Evolutionary conservation across 2,888 invertebrate species (phyloP).

Genomic region (Drosophila nr. fundita): DNA sequence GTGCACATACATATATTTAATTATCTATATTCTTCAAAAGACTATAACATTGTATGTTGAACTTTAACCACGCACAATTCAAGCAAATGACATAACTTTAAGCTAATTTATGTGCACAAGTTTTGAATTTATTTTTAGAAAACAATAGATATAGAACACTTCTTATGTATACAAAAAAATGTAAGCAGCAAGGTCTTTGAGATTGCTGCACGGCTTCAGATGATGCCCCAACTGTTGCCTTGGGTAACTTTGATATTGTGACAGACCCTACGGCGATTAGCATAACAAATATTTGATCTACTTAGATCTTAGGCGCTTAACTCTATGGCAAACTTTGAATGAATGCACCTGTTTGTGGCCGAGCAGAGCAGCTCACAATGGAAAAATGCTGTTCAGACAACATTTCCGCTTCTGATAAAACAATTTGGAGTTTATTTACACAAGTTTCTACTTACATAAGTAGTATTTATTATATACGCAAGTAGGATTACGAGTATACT

Average conservation of each 20-base stretch:
- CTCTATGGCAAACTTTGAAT: constrained; percentile 26
- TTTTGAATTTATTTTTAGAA: constrained; percentile 15
- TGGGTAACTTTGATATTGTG: constrained; percentile 20
- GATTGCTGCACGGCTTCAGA: constrained; percentile 7
- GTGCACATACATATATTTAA: constrained; percentile 5
- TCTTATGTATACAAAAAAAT: constrained; percentile 6
- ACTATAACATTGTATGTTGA: constrained; percentile 19
- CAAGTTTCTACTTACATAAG: constrained; percentile 7
- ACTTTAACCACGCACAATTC: constrained; percentile 31
- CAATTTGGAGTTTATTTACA: constrained; percentile 51
- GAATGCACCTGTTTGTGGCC: constrained; percentile 59
- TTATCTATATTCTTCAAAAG: constrained; percentile 1
- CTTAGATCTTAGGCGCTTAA: constrained; percentile 25
- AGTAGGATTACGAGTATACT: constrained; percentile 20
- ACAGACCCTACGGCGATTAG: constrained; percentile 34
- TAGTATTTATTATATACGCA: neutral
- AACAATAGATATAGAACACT: constrained; percentile 6
- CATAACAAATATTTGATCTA: constrained; percentile 48
- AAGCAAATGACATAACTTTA: constrained; percentile 39
- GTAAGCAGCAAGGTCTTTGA: constrained; percentile 19
- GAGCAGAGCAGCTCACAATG: constrained; percentile 2
- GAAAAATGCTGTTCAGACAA: constrained; percentile 42
- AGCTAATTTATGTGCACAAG: constrained; percentile 6
- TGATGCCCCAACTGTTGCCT: constrained; percentile 12
- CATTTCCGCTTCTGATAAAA: constrained; percentile 69